phyloP scores from a whole-genome alignment of 2,797 vertebrate species.

The Enteromius argenteus region DNA sequence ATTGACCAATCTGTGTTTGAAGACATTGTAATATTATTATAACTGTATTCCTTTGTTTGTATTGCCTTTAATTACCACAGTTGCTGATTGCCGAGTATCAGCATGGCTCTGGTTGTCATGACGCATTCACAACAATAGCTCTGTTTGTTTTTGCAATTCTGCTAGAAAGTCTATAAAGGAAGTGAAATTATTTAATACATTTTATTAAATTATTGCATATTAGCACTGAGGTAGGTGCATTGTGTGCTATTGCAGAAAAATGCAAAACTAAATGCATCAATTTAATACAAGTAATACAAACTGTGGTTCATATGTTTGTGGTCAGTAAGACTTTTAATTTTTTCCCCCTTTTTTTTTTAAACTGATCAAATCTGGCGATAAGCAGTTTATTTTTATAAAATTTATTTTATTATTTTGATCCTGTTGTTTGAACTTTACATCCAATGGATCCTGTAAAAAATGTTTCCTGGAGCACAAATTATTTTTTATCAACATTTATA shows the following conservation, averaged over 20 bases:
- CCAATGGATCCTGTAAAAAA: neutral
- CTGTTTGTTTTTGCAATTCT: neutral
- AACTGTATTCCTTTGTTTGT: neutral
- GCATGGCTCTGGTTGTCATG: neutral
- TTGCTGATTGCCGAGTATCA: neutral
- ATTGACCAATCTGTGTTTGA: neutral
- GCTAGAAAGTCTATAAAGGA: neutral
- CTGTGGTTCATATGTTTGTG: neutral
- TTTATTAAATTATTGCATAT: neutral
- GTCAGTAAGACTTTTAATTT: neutral
- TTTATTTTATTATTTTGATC: neutral
- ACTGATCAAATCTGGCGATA: neutral
- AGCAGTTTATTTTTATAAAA: neutral
- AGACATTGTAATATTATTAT: neutral
- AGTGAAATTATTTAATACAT: neutral
- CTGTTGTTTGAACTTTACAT: neutral
- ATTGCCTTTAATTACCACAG: neutral
- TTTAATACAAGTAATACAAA: neutral
- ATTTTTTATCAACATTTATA: neutral
- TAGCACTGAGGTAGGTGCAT: neutral
- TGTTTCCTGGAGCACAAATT: neutral
- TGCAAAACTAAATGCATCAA: neutral
- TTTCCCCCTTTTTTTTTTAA: neutral
- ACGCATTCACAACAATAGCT: neutral
- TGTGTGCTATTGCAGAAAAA: neutral